phyloP scores from a whole-genome alignment of 2,888 invertebrate species.

The Platerodrilus igneus region DNA sequence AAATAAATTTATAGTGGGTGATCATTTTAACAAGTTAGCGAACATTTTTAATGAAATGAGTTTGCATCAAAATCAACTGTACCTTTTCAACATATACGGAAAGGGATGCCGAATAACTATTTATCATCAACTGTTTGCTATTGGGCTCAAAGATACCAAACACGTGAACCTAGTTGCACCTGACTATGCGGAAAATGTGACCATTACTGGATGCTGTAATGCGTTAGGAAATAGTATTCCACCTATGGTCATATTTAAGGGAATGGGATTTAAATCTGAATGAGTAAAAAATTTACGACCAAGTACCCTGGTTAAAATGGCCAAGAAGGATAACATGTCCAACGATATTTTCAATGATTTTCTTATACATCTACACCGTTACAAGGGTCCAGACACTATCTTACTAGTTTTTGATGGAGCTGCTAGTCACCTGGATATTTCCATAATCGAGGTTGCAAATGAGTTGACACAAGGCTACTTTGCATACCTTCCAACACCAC shows the following conservation, averaged over 20 bases:
- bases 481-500: too few relatives aligned
- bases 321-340: conserved; percentile 25
- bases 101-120: conserved; percentile 29
- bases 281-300: not conserved
- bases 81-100: conserved; percentile 32
- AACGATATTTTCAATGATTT: conserved; percentile 27
- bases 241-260: conserved; percentile 5
- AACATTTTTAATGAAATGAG: conserved; percentile 20
- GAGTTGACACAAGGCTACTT: too few relatives aligned
- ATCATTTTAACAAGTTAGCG: conserved; percentile 5
- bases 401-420: conserved; percentile 6
- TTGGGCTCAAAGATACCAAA: conserved; percentile 29
- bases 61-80: conserved; percentile 24
- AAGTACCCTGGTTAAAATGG: not conserved
- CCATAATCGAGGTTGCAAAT: too few relatives aligned
- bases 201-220: conserved; percentile 3
- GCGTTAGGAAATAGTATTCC: not conserved
- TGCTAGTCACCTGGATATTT: too few relatives aligned
- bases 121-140: conserved; percentile 26
- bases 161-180: conserved; percentile 27
- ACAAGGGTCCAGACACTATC: not conserved
- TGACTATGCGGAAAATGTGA: conserved; percentile 6
- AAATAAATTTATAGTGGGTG: conserved; percentile 13
- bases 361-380: conserved; percentile 1
- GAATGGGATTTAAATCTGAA: not conserved